Evolutionary conservation across 2,797 vertebrate genomes (phyloP), one percentile per base, ranked within the genome.

Genomic region (Thunnus albacares): DNA sequence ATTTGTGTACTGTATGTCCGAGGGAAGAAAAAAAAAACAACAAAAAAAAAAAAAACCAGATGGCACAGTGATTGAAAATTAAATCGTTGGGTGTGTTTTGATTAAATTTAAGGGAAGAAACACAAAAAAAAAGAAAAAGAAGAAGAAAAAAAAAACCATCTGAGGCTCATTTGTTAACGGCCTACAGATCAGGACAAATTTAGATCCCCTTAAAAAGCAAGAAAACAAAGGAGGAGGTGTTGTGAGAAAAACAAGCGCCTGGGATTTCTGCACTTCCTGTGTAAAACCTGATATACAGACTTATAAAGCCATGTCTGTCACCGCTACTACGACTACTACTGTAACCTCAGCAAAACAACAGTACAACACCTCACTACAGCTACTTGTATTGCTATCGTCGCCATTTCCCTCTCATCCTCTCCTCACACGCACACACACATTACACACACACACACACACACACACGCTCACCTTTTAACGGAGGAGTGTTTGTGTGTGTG

Each of bases 1-100:
- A 92, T 92, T 87, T 93, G 92, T 94, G 93, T 90, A 89, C 86
- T 87, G 92, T 93, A 83, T 91, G 93, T 96, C 87, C 43, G 85
- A 92, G 86, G 79, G 84, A 41, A 22, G 63, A 75, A 77, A 71
- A 75, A 47, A 77, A 71, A 75, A 18, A 24, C 24, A 47, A 47
- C 13, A 14, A 82, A 67, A 51, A 77, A 71, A 80, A 67, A 75
- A 77, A 71, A 75, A 47, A 77, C 63, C 70, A 81, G 87, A 87
- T 79, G 91, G 92, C 86, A 79, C 30, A 68, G 71, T 77, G 80
- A 84, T 67, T 63, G 72, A 86, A 90, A 89, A 88, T 75, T 56
- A 77, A 89, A 87, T 65, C 49, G 85, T 87, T 81, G 70, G 81
- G 83, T 83, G 83, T 77, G 82, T 93, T 93, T 93, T 92, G 84